Base-by-base conservation (phyloP, 2,797 vertebrate species). In the Distichodus sexfasciatus region DNA sequence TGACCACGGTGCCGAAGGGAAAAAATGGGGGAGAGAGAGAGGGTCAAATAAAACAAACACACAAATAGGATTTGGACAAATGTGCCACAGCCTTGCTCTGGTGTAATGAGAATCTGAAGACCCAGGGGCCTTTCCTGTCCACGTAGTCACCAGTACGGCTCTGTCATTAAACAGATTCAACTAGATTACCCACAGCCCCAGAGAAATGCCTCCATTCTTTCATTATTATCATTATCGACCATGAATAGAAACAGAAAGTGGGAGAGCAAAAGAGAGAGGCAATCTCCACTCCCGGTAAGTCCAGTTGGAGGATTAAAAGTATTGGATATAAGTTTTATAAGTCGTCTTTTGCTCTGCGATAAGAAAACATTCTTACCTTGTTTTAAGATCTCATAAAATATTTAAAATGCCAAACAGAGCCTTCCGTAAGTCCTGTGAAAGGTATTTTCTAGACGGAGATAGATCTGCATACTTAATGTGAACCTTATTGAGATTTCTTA, bases 161-260 rank as follows among this genome's bases (percentile, higher is more conserved):
- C 40, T 71, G 31, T 58, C 43, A 65, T 65, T 65, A 71, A 71
- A 65, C 61, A 64, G 61, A 71, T 65, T 71, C 41, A 58, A 57
- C 43, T 60, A 58, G 69, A 74, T 74, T 68, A 69, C 58, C 60
- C 33, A 51, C 36, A 40, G 41, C 66, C 55, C 66, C 47, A 48
- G 54, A 41, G 66, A 70, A 66, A 75, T 43, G 63, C 44, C 24
- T 63, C 23, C 17, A 51, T 60, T 57, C 9, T 36, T 47, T 65
- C 72, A 72, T 60, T 69, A 70, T 72, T 69, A 66, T 75, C 74
- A 75, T 72, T 75, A 75, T 64, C 41, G 60, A 67, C 61, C 26
- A 66, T 44, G 53, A 69, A 46, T 60, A 59, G 66, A 73, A 69
- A 71, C 47, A 48, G 26, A 61, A 41, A 69, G 62, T 38, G 40